These are phyloP conservation scores for Ectropis grisescens DNA, from an alignment of 1,140 invertebrate genomes.

Conservation along the genomic window DNA sequence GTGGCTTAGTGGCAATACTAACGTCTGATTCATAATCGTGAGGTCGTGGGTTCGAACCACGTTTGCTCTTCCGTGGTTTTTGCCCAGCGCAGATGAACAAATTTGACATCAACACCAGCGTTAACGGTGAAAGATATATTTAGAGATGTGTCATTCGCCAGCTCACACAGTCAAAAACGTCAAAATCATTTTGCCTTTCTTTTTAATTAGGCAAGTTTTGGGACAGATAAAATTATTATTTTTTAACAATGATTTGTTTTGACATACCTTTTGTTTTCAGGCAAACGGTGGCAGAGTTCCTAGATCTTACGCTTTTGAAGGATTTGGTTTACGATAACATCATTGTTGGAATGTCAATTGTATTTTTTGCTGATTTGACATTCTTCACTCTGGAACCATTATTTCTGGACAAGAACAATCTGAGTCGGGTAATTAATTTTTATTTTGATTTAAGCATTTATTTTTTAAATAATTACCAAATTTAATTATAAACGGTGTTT, in stretches of 20 bases:
- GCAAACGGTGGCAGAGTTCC: conserved; percentile 67
- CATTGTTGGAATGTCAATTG: conserved; percentile 69
- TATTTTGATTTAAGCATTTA: conserved; percentile 1
- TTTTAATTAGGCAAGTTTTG: too few species aligned
- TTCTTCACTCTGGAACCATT: conserved; percentile 74
- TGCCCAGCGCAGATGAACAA: too few species aligned
- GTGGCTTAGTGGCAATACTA: too few species aligned
- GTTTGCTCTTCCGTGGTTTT: too few species aligned
- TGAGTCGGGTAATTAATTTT: conserved; percentile 58
- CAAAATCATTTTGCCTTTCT: too few species aligned
- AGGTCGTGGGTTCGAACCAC: background rate
- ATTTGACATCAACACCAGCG: too few species aligned
- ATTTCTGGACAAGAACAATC: conserved; percentile 65
- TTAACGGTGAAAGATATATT: too few species aligned
- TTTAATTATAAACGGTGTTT: background rate
- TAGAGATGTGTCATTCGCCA: too few species aligned
- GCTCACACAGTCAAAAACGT: too few species aligned
- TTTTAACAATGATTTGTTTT: too few species aligned
- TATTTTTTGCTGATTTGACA: conserved; percentile 72
- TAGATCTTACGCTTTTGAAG: conserved; percentile 72
- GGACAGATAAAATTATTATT: too few species aligned
- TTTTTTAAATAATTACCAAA: conserved; percentile 1
- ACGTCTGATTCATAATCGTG: too few species aligned
- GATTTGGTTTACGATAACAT: conserved; percentile 73
- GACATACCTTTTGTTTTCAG: conserved; percentile 22